Evolutionary conservation across 2,797 vertebrate genomes (phyloP).

Genomic region (Anguilla megastoma): DNA sequence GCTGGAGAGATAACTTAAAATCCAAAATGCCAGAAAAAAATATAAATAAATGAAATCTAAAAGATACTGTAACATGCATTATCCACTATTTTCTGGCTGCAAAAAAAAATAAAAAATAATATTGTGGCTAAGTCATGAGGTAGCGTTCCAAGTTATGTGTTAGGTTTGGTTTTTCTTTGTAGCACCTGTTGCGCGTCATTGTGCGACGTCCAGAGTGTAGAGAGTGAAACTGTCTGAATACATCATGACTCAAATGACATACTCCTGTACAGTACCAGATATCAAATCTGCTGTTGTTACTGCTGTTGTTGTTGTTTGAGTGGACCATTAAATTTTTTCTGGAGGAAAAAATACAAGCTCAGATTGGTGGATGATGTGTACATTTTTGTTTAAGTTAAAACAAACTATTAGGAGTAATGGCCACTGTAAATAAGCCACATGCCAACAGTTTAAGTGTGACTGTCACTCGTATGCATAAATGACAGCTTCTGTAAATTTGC

Average conservation of each 20-base stretch:
- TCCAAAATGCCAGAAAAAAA: conserved; percentile 5
- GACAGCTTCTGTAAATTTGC: background rate
- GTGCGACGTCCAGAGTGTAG: background rate
- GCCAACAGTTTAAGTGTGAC: background rate
- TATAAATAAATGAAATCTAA: conserved; percentile 9
- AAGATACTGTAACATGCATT: conserved; percentile 26
- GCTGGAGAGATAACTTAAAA: conserved; percentile 15
- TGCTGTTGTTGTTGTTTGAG: background rate
- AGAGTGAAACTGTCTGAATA: background rate
- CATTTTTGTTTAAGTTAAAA: conserved; percentile 4
- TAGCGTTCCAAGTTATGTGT: conserved; percentile 30
- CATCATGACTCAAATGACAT: background rate
- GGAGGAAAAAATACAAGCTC: background rate
- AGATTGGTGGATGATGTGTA: conserved; percentile 8
- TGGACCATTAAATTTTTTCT: background rate
- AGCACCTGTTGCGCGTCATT: conserved; percentile 16
- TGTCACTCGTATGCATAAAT: conserved; percentile 11
- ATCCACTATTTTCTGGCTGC: background rate
- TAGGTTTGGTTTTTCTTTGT: conserved; percentile 16
- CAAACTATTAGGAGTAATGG: background rate
- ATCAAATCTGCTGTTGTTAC: background rate
- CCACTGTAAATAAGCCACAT: background rate
- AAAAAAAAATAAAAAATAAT: background rate
- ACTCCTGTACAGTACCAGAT: background rate
- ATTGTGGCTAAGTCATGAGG: conserved; percentile 27